phyloP scores from a whole-genome alignment of 1,140 invertebrate genomes.

The Neotoxoptera formosana region DNA sequence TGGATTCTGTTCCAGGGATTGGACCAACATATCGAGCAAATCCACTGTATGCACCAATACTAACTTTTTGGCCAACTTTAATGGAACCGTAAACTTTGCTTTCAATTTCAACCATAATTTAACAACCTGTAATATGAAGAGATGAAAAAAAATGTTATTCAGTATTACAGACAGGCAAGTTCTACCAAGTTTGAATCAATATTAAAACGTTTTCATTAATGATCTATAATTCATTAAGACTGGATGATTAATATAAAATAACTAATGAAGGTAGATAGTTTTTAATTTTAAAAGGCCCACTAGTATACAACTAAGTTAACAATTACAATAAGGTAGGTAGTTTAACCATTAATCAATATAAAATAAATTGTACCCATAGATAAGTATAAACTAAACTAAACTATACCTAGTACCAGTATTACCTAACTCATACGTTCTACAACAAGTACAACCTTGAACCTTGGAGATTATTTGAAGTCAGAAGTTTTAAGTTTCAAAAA shows the following conservation, averaged over 20 bases:
- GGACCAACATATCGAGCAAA: constrained; percentile 70
- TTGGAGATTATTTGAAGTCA: neutral
- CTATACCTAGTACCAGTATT: neutral
- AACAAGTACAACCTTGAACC: neutral
- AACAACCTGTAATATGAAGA: neutral
- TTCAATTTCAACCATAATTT: neutral
- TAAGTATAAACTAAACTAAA: neutral
- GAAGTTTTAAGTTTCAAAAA: neutral
- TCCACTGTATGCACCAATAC: constrained; percentile 68
- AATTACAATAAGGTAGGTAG: no score
- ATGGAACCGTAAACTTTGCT: constrained; percentile 57
- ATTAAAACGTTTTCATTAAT: neutral
- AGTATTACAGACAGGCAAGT: neutral
- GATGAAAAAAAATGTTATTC: neutral
- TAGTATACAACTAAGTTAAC: no score
- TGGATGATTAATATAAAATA: neutral
- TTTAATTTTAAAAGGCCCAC: no score
- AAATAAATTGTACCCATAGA: neutral
- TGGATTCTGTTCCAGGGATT: constrained; percentile 68
- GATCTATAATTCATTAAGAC: neutral
- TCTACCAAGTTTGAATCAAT: neutral
- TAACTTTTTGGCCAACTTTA: constrained; percentile 67
- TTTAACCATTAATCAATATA: neutral
- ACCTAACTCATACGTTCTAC: neutral
- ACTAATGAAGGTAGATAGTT: neutral